A percentile compares a stretch with the other conserved stretches of the same genome.
phyloP scores from a whole-genome alignment of 2,113 vertebrate species.

The Sceloporus undulatus region DNA sequence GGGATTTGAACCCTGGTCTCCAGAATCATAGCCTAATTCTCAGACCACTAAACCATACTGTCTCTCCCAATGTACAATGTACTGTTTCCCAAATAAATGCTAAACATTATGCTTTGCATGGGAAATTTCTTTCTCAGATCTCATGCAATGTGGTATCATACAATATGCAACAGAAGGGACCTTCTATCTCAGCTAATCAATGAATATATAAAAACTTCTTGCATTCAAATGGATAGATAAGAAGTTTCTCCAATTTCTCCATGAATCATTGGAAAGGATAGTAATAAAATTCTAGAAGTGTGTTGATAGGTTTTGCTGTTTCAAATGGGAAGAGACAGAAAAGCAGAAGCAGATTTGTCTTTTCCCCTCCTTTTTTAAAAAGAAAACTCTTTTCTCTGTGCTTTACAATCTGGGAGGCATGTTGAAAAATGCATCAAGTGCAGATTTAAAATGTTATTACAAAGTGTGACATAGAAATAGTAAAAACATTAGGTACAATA shows the following conservation, averaged over 20 bases:
- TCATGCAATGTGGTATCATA: constrained; percentile 49
- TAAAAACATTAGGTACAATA: constrained; percentile 47
- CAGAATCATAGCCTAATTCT: too few relatives aligned
- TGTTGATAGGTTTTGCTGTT: constrained; percentile 17
- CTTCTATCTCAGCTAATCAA: constrained; percentile 56
- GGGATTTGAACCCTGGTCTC: too few relatives aligned
- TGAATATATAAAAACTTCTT: constrained; percentile 36
- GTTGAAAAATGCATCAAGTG: constrained; percentile 45
- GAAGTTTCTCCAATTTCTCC: neutral
- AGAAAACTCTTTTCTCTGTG: neutral
- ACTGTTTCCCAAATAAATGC: neutral
- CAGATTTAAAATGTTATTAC: constrained; percentile 53
- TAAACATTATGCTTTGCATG: constrained; percentile 5
- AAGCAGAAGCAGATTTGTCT: neutral
- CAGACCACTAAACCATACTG: too few relatives aligned
- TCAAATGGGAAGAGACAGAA: neutral
- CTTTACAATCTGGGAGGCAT: constrained; percentile 23
- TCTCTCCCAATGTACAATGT: neutral
- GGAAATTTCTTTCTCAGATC: constrained; percentile 36
- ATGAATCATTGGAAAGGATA: constrained; percentile 45
- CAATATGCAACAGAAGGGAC: constrained; percentile 39
- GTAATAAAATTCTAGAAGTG: neutral
- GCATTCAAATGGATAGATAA: constrained; percentile 49
- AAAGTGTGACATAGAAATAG: constrained; percentile 49
- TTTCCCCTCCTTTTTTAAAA: neutral